Conservation (phyloP, 2,113 vertebrate genomes). For the Cololabis saira region DNA sequence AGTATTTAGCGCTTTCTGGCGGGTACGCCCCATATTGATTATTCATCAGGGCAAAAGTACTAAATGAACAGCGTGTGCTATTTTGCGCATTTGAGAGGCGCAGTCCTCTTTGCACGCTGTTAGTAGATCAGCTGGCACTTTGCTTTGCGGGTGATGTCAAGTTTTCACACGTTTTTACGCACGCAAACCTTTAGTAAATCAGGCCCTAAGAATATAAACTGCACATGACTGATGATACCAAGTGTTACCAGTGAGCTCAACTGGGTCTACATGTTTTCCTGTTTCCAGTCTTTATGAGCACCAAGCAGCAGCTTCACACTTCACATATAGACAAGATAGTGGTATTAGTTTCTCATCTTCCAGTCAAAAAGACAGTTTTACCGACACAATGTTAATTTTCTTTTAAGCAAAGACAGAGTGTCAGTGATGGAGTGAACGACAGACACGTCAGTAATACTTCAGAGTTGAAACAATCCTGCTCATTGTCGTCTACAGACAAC, state of each 20-base stretch:
- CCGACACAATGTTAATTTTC: not conserved
- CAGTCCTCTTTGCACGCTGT: too few species aligned
- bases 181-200: too few species aligned
- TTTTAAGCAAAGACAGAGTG: constrained; percentile 21
- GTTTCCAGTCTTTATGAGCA: constrained; percentile 4
- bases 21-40: too few species aligned
- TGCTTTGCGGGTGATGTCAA: too few species aligned
- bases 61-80: too few species aligned
- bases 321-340: not conserved
- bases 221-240: not conserved
- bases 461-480: constrained; percentile 7
- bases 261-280: not conserved
- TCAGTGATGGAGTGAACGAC: constrained; percentile 33
- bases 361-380: not conserved
- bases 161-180: too few species aligned
- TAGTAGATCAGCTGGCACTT: too few species aligned
- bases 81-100: too few species aligned
- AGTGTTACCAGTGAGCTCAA: not conserved
- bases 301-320: constrained; percentile 10
- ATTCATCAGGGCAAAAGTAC: too few species aligned
- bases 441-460: constrained; percentile 4
- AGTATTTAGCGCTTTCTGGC: too few species aligned
- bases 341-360: not conserved
- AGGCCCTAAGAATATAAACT: not conserved
- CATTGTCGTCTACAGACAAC: not conserved